Evolutionary conservation across 2,888 invertebrate genomes (phyloP), one percentile per base, ranked within the genome.

Genomic region (Drosophila birchii): DNA sequence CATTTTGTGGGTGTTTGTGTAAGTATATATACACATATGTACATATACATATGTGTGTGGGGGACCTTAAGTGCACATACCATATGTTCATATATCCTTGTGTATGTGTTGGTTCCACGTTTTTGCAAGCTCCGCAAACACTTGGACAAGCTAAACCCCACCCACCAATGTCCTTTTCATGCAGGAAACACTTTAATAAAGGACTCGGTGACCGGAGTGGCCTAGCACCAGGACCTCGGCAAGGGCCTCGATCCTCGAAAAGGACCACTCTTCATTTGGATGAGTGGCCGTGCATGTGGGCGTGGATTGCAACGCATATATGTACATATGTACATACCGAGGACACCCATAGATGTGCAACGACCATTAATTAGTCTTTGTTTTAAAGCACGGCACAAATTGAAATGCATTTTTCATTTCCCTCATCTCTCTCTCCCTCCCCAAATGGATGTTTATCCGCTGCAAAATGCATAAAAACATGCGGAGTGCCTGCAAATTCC

Each of bases 361-460:
- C 72, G 68, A 61, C 70, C 80, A 86, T 86, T 83, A 83, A 83
- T 83, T 83, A 88, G 75, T 68, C 84, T 78, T 75, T 77, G 72
- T 66, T 70, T 72, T 55, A 58, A 66, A 77, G 80, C 56, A 62
- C 49, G 34, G 62, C 53, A 53, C 76, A 47, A 76, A 80, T 80
- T 83, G 87, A 83, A 83, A 86, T 86, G 84, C 84, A 88, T 83
- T 83, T 83, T 88, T 80, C 75, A 88, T 68, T 47, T 45, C 47
- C 68, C 41, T 23, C 36, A 34, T 44, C 53, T n/a, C 47, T 16
- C 7, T 41, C 9, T 9, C 53, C 16, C 36, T 9, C 2, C 18
- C 49, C 45, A 62, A 70, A 49, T 53, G 54, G 67, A 54, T 81
- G 76, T 71, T 74, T 67, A 75, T 75, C 75, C 72, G 32, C 60